Conservation (phyloP, 2,888 invertebrate species). For the Trichopoda pennipes region DNA sequence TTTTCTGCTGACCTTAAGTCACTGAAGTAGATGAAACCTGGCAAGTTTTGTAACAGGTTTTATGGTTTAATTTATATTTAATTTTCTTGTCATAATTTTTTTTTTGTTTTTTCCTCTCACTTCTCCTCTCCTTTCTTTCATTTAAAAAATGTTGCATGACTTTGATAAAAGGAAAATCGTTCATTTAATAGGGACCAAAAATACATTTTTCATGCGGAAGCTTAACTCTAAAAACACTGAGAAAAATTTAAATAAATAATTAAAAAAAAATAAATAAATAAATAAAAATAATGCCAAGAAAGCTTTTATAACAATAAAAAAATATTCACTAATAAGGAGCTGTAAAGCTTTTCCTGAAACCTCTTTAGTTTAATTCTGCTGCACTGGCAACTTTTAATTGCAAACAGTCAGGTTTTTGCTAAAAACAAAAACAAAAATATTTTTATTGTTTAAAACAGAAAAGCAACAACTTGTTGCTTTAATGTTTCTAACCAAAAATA, state of each 20-base stretch:
- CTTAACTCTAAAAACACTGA: too few species aligned
- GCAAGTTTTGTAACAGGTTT: constrained; percentile 60
- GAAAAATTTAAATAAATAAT: constrained; percentile 26
- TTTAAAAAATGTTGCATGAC: constrained; percentile 42
- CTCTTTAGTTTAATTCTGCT: constrained; percentile 52
- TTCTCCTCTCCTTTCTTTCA: too few species aligned
- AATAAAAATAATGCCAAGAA: too few species aligned
- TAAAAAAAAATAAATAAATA: constrained; percentile 11
- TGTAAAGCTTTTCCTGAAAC: constrained; percentile 52
- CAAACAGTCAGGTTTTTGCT: constrained; percentile 7
- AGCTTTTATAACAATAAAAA: constrained; percentile 26
- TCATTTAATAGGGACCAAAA: constrained; percentile 11
- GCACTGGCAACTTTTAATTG: neutral
- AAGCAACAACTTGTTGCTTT: constrained; percentile 46
- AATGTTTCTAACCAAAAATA: constrained; percentile 30
- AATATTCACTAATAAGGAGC: constrained; percentile 15
- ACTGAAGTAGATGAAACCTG: constrained; percentile 20
- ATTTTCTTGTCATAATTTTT: constrained; percentile 26
- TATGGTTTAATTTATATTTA: constrained; percentile 21
- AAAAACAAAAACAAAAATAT: too few species aligned
- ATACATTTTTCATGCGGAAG: constrained; percentile 46
- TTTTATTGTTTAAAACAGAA: neutral
- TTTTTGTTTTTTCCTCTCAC: too few species aligned
- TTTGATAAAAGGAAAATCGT: constrained; percentile 39
- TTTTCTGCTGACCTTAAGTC: constrained; percentile 63